Evolutionary conservation across 1,140 invertebrate species (phyloP), one percentile per base, ranked within the genome.

Genomic region (Drosophila arizonae): DNA sequence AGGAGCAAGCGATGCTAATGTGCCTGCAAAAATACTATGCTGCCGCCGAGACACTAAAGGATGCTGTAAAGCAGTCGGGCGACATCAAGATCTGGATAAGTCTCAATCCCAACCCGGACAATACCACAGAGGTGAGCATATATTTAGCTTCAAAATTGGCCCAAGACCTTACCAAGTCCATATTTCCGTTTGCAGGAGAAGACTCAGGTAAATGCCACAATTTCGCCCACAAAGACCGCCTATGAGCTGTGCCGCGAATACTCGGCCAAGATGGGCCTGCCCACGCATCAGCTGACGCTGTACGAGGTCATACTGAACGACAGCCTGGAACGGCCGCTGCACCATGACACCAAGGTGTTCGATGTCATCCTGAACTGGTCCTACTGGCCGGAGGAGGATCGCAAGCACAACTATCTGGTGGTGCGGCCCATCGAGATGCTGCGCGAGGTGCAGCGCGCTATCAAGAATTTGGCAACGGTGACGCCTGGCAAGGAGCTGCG

Each of bases 391-490:
- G 94, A 96, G 52, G 93, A 94, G 4, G 96, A 97, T 90, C 93
- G 96, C 15, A 96, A 96, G 90, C 94, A 97, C 76, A 97, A 97
- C 82, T 94, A 95, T 79, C 92, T 98, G 11, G 92, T 97, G n/a
- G 91, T 97, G 6, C 95, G 92, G 24, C 92, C 93, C 1, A 93
- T 94, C 1, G 92, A 92, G 61, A 91, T 93, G 66, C 61, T 92
- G 24, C 90, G 80, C 79, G 90, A 92, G 90, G 85, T 92, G 86
- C 74, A 93, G 76, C 65, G 92, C 72, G 77, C 92, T 67, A 62
- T 93, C 72, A 86, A 93, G 57, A 79, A 81, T 92, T 48, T 95
- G 81, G 92, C 94, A 58, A 93, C 94, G 0, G 92, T 94, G 61
- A 93, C 94, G 0, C 92, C 95, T 0, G 93, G 92, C 39, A 95